Conservation (phyloP, 2,113 vertebrate species). For the Vombatus ursinus region DNA sequence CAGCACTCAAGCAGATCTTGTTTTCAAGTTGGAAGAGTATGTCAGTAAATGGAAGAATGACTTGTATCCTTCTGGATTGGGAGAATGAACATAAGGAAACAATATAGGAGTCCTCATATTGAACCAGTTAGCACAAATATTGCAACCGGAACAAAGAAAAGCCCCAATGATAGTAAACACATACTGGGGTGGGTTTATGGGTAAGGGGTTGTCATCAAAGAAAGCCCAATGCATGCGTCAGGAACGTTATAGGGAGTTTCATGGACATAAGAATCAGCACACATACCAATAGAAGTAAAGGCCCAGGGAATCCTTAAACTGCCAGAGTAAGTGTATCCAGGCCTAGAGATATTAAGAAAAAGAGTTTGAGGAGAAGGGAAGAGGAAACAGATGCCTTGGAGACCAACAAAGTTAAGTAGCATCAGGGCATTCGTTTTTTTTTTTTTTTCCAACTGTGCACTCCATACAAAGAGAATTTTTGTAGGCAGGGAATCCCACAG, state of each 20-base stretch:
- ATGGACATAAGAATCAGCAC: background rate
- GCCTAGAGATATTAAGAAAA: background rate
- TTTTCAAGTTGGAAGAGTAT: background rate
- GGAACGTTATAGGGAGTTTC: background rate
- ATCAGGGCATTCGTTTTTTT: background rate
- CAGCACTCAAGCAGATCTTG: background rate
- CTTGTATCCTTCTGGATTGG: background rate
- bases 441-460: background rate
- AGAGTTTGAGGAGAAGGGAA: background rate
- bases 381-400: background rate
- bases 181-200: background rate
- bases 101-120: background rate
- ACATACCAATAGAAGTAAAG: background rate
- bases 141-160: background rate
- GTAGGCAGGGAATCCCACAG: background rate
- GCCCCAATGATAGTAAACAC: background rate
- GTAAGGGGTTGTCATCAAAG: background rate
- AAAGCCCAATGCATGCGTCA: background rate
- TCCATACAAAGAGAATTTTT: background rate
- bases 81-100: background rate
- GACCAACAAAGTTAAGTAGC: background rate
- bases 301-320: background rate
- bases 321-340: background rate
- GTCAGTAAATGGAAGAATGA: background rate
- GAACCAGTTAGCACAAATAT: background rate